phyloP scores from a whole-genome alignment of 2,888 invertebrate species.

The Abrostola tripartita region DNA sequence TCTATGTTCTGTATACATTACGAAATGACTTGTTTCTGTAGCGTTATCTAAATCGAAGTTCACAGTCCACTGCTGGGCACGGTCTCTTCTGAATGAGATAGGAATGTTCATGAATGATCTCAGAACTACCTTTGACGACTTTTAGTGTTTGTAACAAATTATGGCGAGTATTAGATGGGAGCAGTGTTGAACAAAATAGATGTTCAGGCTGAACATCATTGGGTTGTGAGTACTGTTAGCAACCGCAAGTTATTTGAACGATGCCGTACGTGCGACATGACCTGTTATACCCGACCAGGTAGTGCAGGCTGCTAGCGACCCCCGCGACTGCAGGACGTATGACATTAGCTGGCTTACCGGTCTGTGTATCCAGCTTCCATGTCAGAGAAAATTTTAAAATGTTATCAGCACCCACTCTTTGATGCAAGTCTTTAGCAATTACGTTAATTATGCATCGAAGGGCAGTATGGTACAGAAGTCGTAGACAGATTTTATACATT shows the following conservation, averaged over 20 bases:
- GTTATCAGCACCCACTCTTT: constrained; percentile 19
- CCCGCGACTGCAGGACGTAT: not conserved
- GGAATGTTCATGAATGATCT: constrained; percentile 36
- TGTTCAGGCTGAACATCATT: constrained; percentile 27
- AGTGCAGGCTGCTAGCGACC: not conserved
- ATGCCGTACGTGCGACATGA: not conserved
- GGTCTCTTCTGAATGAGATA: constrained; percentile 1
- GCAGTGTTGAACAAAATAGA: constrained; percentile 52
- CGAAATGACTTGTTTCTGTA: constrained; percentile 15
- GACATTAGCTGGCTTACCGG: not conserved
- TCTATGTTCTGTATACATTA: constrained; percentile 24
- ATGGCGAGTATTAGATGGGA: constrained; percentile 54
- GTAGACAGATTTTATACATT: not conserved
- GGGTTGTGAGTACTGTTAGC: constrained; percentile 33
- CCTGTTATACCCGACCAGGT: not conserved
- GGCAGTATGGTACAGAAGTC: constrained; percentile 8
- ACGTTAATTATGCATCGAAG: constrained; percentile 21
- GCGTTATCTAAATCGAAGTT: constrained; percentile 17
- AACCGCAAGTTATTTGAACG: constrained; percentile 1
- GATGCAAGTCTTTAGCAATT: constrained; percentile 5
- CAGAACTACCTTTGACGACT: constrained; percentile 34
- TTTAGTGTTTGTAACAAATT: constrained; percentile 35
- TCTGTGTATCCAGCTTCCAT: not conserved
- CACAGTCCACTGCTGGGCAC: constrained; percentile 1
- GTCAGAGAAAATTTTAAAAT: not conserved